A percentile compares a stretch with the other conserved stretches of the same genome.
These are phyloP conservation scores for Rhadinocentrus ornatus DNA, from an alignment of 2,797 vertebrate species.

Conservation along the genomic window DNA sequence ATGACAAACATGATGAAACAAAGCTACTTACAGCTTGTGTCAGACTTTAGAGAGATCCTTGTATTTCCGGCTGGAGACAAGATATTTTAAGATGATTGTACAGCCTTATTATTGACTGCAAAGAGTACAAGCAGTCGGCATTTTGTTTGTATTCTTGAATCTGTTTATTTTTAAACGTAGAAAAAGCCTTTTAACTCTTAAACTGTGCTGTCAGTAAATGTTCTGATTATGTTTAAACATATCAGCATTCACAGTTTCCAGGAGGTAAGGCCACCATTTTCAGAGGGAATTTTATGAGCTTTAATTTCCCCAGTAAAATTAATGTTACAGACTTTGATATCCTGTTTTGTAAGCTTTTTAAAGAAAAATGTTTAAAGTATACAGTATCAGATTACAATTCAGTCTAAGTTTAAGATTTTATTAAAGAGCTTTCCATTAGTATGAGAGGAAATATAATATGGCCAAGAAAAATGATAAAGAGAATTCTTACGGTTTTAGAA, in stretches of 20 bases:
- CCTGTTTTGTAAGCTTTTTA: too few species aligned
- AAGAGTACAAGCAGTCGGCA: not conserved
- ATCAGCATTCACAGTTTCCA: not conserved
- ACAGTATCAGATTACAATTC: too few species aligned
- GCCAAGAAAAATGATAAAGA: too few species aligned
- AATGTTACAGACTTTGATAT: not conserved
- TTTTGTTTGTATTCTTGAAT: not conserved
- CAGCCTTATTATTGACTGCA: not conserved
- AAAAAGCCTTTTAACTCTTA: not conserved
- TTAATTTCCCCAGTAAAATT: not conserved
- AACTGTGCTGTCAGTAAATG: not conserved
- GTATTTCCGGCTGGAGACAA: not conserved
- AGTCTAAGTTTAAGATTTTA: too few species aligned
- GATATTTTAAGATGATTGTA: constrained; percentile 16
- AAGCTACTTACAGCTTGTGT: constrained; percentile 25
- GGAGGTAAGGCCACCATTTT: not conserved
- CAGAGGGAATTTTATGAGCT: too few species aligned
- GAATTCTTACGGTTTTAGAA: too few species aligned
- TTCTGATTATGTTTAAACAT: not conserved
- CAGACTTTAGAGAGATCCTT: constrained; percentile 9
- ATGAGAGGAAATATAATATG: too few species aligned
- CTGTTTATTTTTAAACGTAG: not conserved
- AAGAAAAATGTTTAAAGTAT: too few species aligned
- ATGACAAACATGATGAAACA: constrained; percentile 45
- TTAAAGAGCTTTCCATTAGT: too few species aligned